Conservation (phyloP, 2,888 invertebrate genomes). For the Epinotia bilunana region DNA sequence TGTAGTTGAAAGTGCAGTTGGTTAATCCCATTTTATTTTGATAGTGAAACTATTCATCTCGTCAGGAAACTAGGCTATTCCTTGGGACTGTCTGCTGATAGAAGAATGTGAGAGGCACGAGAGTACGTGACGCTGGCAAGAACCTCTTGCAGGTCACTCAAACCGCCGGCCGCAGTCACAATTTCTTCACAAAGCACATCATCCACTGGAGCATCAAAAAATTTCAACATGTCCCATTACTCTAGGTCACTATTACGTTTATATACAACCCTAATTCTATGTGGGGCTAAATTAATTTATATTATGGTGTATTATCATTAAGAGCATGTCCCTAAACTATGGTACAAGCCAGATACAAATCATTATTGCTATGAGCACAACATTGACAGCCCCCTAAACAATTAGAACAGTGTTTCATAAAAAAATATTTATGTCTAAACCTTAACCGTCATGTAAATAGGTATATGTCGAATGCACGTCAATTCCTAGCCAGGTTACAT, state of each 20-base stretch:
- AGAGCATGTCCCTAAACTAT: slow-evolving; percentile 32
- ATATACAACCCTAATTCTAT: slow-evolving; percentile 42
- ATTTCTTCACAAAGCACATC: slow-evolving; percentile 8
- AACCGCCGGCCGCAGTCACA: not conserved
- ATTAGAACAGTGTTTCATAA: slow-evolving; percentile 36
- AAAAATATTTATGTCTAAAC: slow-evolving; percentile 42
- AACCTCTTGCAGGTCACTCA: not conserved
- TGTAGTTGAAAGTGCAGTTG: no score
- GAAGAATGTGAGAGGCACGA: not conserved
- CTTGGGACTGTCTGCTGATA: not conserved
- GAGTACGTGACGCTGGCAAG: not conserved
- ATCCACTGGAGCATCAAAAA: slow-evolving; percentile 14
- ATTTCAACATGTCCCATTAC: slow-evolving; percentile 36
- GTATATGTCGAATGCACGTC: slow-evolving; percentile 36
- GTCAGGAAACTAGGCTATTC: not conserved
- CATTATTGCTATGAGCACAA: slow-evolving; percentile 25
- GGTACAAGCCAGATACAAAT: slow-evolving; percentile 31
- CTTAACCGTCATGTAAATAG: slow-evolving; percentile 41
- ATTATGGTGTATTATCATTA: slow-evolving; percentile 32
- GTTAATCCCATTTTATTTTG: no score
- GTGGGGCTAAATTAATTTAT: slow-evolving; percentile 38
- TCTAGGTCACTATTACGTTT: slow-evolving; percentile 40
- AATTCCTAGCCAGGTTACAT: slow-evolving; percentile 46
- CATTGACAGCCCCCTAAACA: slow-evolving; percentile 23
- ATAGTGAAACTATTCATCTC: not conserved